Evolutionary conservation across 1,140 invertebrate species (phyloP), one percentile per base, ranked within the genome.

Genomic region (Drosophila busckii): DNA sequence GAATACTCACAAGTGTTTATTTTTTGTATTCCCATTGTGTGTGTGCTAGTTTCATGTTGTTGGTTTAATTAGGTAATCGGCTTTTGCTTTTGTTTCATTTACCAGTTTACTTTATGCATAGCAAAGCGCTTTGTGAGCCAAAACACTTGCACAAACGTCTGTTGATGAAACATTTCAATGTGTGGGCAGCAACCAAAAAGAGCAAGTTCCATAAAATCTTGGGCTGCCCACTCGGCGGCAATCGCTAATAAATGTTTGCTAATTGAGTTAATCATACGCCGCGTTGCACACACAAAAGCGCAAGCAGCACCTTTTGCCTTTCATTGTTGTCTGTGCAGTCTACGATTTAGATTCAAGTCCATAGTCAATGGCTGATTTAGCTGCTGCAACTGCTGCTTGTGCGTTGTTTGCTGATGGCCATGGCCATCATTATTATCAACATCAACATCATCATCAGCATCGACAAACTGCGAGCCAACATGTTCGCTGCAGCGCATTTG

Each of bases 181-280:
- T 9, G 29, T 15, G 28, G 20, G 15, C 25, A 25, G 55, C 53
- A 58, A 25, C 58, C 55, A 59, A 35, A 34, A n/a, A n/a, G n/a
- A n/a, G n/a, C n/a, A n/a, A n/a, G n/a, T n/a, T n/a, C n/a, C n/a
- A n/a, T n/a, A n/a, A n/a, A n/a, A n/a, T n/a, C n/a, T n/a, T n/a
- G n/a, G n/a, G n/a, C n/a, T n/a, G n/a, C n/a, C n/a, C n/a, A n/a
- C n/a, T 13, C 15, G 10, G 10, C 9, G 25, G 61, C 56, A 64
- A 37, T 22, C 31, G 40, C 34, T 56, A 46, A 70, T 46, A 78
- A 67, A 78, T 71, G 49, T 64, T 60, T 68, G 63, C 49, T 64
- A 60, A 78, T 68, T 73, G 53, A 37, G 69, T 80, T 65, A 82
- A 73, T 80, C 69, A 80, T 82, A 80, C 73, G 73, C 75, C 53